A percentile compares a stretch with the other conserved stretches of the same genome.
These are phyloP conservation scores for Pituophis catenifer DNA, from an alignment of 2,113 vertebrate species.

Conservation along the genomic window DNA sequence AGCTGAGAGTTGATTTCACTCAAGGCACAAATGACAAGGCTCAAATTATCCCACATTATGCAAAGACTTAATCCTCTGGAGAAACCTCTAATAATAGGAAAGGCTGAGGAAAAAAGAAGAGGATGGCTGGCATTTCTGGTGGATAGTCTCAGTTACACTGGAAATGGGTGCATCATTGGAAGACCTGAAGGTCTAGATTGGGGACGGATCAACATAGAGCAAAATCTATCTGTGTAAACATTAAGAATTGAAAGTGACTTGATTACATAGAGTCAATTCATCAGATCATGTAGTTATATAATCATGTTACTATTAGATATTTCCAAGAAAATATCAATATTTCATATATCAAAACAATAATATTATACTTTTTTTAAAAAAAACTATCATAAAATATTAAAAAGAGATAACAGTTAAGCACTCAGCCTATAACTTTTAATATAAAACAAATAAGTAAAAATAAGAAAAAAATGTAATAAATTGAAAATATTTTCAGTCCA, in stretches of 20 bases:
- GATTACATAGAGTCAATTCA: neutral
- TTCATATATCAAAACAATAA: neutral
- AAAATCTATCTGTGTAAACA: neutral
- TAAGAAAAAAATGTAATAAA: neutral
- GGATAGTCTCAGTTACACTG: neutral
- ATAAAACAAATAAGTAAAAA: neutral
- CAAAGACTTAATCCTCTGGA: neutral
- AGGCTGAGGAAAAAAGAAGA: neutral
- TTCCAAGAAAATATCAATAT: neutral
- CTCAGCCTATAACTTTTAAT: neutral
- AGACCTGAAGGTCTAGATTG: neutral
- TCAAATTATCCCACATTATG: neutral
- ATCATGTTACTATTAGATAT: neutral
- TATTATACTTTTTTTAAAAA: neutral
- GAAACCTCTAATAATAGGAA: neutral
- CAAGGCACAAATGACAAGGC: neutral
- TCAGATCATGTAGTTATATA: neutral
- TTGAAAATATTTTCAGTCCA: neutral
- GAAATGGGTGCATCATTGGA: neutral
- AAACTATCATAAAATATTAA: neutral
- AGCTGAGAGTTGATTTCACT: neutral
- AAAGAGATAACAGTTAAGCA: neutral
- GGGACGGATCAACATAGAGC: neutral
- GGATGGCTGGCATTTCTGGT: too few relatives aligned
- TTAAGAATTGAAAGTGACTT: neutral